Base-by-base conservation (phyloP, 2,888 invertebrate species). In the Drosophila stalkeri region DNA sequence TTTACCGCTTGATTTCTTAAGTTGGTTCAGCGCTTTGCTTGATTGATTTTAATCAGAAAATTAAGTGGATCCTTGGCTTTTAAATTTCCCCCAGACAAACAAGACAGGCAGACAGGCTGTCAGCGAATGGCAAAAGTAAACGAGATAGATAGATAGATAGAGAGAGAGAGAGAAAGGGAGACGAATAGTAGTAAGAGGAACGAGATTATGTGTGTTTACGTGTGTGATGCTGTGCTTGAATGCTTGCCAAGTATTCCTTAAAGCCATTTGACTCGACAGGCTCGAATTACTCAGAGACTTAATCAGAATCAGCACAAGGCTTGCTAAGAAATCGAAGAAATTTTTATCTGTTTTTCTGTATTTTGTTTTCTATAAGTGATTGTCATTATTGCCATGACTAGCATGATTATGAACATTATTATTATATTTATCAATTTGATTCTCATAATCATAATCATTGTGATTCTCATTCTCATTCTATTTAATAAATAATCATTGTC, bases 21-120 rank as follows among this genome's bases (percentile, higher is more conserved):
- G 78, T 72, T 79, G 73, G 49, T 52, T 54, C 70, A 60, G 72
- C 71, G 62, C 72, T 81, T 70, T 73, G 76, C 76, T 79, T 89
- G 85, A 91, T 89, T 91, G 91, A 86, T 90, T 91, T 85, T 84
- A 86, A 91, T 91, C 91, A 91, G 82, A 87, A 90, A 89, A 89
- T 90, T 82, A 87, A 88, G 85, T 86, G 81, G 80, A 81, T 78
- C 63, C 71, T 65, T 69, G 72, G 78, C 74, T 47, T 54, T 69
- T 43, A 54, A 74, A 61, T 65, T 57, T 43, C 60, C 51, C 46
- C 44, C 46, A 20, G 14, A 27, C 44, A 63, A 43, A 69, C 44
- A 49, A 46, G 4, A 7, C 44, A 63, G 56, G 8, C 41, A 35
- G 37, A 60, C 31, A 20, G 52, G 2, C 57, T 54, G 55, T 55